Evolutionary conservation across 92 coral and sea anemone species (phyloP).

Genomic region (Montipora capitata): DNA sequence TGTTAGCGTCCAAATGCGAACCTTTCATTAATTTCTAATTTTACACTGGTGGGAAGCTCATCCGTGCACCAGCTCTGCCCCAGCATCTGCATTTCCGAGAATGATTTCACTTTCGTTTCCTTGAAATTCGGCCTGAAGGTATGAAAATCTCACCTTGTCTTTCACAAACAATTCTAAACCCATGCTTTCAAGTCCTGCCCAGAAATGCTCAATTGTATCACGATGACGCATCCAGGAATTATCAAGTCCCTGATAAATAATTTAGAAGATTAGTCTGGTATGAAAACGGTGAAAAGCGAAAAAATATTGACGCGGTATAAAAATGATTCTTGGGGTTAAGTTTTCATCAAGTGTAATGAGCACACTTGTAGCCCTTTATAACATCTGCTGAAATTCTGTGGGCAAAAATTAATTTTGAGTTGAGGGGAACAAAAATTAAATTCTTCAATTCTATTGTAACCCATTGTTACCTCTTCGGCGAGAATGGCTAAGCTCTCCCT

Average conservation of each 20-base stretch:
- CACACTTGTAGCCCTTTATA: no score
- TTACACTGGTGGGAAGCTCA: no score
- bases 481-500: constrained; percentile 92
- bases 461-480: constrained; percentile 84
- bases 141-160: constrained; percentile 79
- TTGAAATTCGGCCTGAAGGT: neutral
- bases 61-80: no score
- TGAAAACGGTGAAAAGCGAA: neutral
- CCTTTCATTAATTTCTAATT: no score
- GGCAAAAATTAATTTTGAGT: no score
- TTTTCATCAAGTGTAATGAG: no score
- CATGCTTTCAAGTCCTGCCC: constrained; percentile 91
- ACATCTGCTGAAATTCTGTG: no score
- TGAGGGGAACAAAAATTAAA: no score
- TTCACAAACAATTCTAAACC: constrained; percentile 89
- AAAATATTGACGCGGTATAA: neutral
- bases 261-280: neutral
- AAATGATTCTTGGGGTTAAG: neutral
- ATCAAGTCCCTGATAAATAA: constrained; percentile 86
- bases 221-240: constrained; percentile 91
- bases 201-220: constrained; percentile 85
- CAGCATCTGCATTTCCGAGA: no score
- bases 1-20: no score
- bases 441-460: no score
- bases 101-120: neutral